Evolutionary conservation across 2,113 vertebrate genomes (phyloP).

Genomic region (Fregetta grallaria): DNA sequence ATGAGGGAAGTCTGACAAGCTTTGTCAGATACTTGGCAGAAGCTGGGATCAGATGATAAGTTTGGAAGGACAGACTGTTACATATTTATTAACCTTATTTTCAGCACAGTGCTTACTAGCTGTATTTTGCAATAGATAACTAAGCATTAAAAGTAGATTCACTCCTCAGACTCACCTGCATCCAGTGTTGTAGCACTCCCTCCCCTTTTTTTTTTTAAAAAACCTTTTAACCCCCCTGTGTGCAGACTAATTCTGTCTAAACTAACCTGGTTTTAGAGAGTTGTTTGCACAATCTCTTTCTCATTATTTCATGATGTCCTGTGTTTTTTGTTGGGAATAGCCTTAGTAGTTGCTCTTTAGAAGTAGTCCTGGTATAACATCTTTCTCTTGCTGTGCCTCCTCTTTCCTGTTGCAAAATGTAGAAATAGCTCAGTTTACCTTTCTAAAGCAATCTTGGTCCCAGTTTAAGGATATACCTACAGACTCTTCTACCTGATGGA

Average conservation of each 20-base stretch:
- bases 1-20: neutral
- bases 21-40: constrained; percentile 39
- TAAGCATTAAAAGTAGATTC: neutral
- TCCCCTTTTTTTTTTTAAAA: neutral
- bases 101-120: neutral
- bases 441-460: neutral
- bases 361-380: neutral
- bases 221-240: neutral
- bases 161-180: neutral
- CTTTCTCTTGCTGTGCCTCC: neutral
- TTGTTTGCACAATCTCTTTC: neutral
- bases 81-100: constrained; percentile 24
- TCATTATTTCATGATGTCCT: neutral
- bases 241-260: neutral
- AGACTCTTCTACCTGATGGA: neutral
- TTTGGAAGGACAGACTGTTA: constrained; percentile 30
- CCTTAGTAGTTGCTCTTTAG: neutral
- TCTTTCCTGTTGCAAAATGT: neutral
- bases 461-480: neutral
- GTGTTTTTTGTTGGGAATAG: neutral
- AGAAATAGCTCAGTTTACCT: neutral
- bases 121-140: neutral
- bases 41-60: neutral
- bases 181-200: neutral
- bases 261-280: neutral